Percentiles rank a stretch among this genome's conserved stretches.
phyloP scores from a whole-genome alignment of 2,888 invertebrate species.

The Temnothorax rugatulus region DNA sequence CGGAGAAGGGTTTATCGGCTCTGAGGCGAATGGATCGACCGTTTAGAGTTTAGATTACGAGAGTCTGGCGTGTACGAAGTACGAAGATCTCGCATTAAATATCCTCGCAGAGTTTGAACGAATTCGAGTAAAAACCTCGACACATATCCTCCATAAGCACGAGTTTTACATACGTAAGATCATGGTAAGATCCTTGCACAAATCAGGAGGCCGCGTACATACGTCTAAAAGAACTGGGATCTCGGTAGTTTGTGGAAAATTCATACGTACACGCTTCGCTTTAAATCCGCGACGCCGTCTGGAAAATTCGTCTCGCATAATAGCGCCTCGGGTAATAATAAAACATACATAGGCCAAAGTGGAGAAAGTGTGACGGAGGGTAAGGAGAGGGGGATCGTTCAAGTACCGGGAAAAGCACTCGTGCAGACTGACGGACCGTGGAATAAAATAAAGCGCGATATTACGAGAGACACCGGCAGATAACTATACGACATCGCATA shows the following conservation, averaged over 20 bases:
- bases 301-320: constrained; percentile 21
- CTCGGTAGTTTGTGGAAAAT: constrained; percentile 20
- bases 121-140: constrained; percentile 24
- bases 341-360: constrained; percentile 7
- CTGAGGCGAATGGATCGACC: neutral
- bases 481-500: constrained; percentile 28
- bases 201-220: neutral
- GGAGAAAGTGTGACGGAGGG: neutral
- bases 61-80: neutral
- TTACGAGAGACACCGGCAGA: constrained; percentile 44
- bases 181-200: constrained; percentile 2
- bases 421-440: constrained; percentile 31
- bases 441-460: constrained; percentile 62
- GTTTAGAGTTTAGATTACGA: neutral
- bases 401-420: constrained; percentile 32
- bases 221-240: neutral
- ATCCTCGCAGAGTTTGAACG: constrained; percentile 7
- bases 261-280: neutral
- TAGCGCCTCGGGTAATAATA: neutral
- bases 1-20: neutral
- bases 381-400: constrained; percentile 7
- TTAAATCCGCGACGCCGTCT: constrained; percentile 5
- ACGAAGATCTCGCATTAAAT: constrained; percentile 28
- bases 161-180: constrained; percentile 35
- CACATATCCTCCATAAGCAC: neutral